These are phyloP conservation scores for Rotaria socialis DNA, from an alignment of 2,888 invertebrate genomes.

Conservation along the genomic window DNA sequence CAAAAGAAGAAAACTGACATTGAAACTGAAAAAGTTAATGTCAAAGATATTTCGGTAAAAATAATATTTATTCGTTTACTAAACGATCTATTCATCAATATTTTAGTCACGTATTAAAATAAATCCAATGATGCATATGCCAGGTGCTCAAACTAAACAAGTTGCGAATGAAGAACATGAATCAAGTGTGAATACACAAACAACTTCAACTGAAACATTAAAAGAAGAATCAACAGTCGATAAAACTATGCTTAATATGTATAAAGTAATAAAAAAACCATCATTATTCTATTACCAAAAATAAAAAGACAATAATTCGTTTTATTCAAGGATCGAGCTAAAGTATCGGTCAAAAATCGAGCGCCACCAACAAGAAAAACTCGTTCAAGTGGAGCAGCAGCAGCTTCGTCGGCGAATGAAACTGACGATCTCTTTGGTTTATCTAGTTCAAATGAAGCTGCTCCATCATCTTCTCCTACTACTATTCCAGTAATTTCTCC, in stretches of 20 bases:
- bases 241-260: neutral
- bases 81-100: neutral
- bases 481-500: neutral
- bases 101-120: neutral
- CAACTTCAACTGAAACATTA: neutral
- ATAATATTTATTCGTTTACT: neutral
- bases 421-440: constrained; percentile 14
- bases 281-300: neutral
- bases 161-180: neutral
- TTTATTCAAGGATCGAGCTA: neutral
- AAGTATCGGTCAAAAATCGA: neutral
- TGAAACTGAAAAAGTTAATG: neutral
- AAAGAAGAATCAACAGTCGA: neutral
- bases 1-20: neutral
- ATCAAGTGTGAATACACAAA: neutral
- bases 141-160: neutral
- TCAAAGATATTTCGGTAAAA: neutral
- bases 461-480: neutral
- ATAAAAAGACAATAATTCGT: no score
- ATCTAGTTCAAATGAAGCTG: neutral
- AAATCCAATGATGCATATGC: neutral
- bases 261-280: neutral
- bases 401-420: neutral
- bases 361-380: neutral
- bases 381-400: neutral